A percentile compares a stretch with the other conserved stretches of the same genome.
Evolutionary conservation across 2,113 vertebrate species (phyloP).

Genomic region (Lonchura striata): DNA sequence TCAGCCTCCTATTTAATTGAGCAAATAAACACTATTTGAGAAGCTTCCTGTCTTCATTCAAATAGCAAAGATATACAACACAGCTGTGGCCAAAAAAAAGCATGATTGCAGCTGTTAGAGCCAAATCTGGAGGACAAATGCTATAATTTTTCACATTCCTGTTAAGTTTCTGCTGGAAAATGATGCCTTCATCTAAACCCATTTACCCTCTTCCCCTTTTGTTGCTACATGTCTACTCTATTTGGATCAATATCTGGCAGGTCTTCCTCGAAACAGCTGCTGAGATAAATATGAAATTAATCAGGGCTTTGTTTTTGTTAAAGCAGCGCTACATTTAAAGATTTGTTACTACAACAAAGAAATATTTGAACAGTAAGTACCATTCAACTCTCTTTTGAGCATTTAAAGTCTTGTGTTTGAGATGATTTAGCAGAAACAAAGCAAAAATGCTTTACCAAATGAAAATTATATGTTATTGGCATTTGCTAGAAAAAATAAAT

Average conservation of each 20-base stretch:
- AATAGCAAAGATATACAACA: conserved; percentile 46
- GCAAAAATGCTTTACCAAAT: conserved; percentile 45
- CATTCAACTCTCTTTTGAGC: conserved; percentile 40
- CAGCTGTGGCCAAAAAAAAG: conserved; percentile 52
- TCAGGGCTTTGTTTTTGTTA: conserved; percentile 35
- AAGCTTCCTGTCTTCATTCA: conserved; percentile 46
- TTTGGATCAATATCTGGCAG: conserved; percentile 46
- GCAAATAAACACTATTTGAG: conserved; percentile 51
- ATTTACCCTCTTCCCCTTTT: conserved; percentile 28
- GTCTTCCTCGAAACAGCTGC: conserved; percentile 54
- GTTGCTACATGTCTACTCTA: not conserved
- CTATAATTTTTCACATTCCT: conserved; percentile 34
- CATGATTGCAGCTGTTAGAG: conserved; percentile 17
- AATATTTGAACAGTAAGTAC: conserved; percentile 56
- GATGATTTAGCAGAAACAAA: conserved; percentile 53
- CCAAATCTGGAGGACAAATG: conserved; percentile 23
- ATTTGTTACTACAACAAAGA: conserved; percentile 46
- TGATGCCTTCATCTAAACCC: conserved; percentile 7
- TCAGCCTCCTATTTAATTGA: not conserved
- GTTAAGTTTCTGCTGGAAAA: conserved; percentile 16
- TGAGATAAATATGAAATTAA: conserved; percentile 61
- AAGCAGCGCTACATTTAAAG: conserved; percentile 37
- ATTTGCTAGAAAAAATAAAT: conserved; percentile 42
- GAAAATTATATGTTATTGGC: conserved; percentile 54
- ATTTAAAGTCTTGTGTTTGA: conserved; percentile 48